Evolutionary conservation across 2,797 vertebrate species (phyloP).

Genomic region (Dallia pectoralis): DNA sequence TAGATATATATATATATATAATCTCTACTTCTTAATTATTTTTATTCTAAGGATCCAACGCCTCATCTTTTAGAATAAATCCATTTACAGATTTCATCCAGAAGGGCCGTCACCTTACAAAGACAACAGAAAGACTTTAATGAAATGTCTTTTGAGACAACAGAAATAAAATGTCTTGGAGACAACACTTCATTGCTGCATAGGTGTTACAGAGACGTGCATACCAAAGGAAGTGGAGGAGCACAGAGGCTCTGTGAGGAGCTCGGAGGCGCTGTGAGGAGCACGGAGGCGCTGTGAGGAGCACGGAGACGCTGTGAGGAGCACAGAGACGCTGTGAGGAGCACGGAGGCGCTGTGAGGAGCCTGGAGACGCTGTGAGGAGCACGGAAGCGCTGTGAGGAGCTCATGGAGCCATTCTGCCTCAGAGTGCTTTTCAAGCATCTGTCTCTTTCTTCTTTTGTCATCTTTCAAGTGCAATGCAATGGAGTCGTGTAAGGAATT

Average conservation of each 20-base stretch:
- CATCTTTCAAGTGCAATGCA: slow-evolving; percentile 25
- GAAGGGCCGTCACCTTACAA: slow-evolving; percentile 30
- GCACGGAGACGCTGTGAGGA: too few relatives aligned
- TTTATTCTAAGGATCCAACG: slow-evolving; percentile 14
- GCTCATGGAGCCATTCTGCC: neutral
- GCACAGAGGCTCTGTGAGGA: slow-evolving; percentile 10
- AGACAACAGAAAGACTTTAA: slow-evolving; percentile 37
- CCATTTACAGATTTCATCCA: neutral
- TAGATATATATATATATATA: neutral
- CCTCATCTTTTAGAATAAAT: slow-evolving; percentile 32
- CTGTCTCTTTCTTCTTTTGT: slow-evolving; percentile 15
- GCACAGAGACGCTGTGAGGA: too few relatives aligned
- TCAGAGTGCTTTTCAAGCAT: neutral
- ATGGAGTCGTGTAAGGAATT: slow-evolving; percentile 25
- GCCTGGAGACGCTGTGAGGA: slow-evolving; percentile 22
- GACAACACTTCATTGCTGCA: slow-evolving; percentile 62
- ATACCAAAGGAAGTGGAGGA: slow-evolving; percentile 54
- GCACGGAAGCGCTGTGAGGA: slow-evolving; percentile 10
- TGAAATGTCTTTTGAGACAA: slow-evolving; percentile 34
- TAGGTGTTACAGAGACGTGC: slow-evolving; percentile 37
- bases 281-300: slow-evolving; percentile 10
- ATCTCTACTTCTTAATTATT: neutral
- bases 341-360: slow-evolving; percentile 10
- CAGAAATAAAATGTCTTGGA: too few relatives aligned
- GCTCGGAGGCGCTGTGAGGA: slow-evolving; percentile 22